A percentile compares a stretch with the other conserved stretches of the same genome.
Conservation (phyloP, 1,140 invertebrate genomes). For the Lerema accius region DNA sequence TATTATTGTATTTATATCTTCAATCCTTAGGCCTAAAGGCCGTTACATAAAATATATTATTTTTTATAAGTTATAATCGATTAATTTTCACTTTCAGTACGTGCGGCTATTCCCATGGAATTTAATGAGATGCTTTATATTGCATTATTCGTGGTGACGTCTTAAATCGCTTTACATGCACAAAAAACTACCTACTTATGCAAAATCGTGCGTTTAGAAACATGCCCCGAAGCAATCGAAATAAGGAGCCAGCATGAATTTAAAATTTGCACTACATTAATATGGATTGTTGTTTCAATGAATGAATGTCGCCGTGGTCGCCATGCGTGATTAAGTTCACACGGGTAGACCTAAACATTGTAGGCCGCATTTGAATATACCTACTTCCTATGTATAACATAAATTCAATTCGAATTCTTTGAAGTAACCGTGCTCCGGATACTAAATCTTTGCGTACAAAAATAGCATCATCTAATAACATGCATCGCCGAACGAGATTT, state of each 20-base stretch:
- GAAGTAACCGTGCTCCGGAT: slow-evolving; percentile 72
- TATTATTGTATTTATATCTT: background rate
- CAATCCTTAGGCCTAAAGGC: no score
- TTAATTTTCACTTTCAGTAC: slow-evolving; percentile 37
- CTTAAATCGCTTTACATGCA: slow-evolving; percentile 70
- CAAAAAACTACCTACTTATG: slow-evolving; percentile 74
- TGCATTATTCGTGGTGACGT: slow-evolving; percentile 58
- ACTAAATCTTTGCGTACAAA: slow-evolving; percentile 65
- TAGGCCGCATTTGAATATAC: slow-evolving; percentile 80
- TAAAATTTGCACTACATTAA: slow-evolving; percentile 82
- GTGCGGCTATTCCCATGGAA: slow-evolving; percentile 55
- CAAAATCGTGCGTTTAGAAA: slow-evolving; percentile 78
- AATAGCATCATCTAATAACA: slow-evolving; percentile 72
- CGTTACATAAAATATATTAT: no score
- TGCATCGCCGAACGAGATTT: slow-evolving; percentile 53
- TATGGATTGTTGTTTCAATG: slow-evolving; percentile 82
- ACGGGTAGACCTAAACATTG: slow-evolving; percentile 77
- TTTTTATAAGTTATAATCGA: slow-evolving; percentile 17
- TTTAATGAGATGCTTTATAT: slow-evolving; percentile 61
- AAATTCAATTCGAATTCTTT: slow-evolving; percentile 77
- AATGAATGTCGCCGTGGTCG: slow-evolving; percentile 77
- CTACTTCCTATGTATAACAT: slow-evolving; percentile 81
- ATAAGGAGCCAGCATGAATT: slow-evolving; percentile 77
- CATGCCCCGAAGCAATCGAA: slow-evolving; percentile 72
- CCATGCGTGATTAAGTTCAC: slow-evolving; percentile 80